Evolutionary conservation across 2,888 invertebrate species (phyloP).

Genomic region (Dioctria rufipes): DNA sequence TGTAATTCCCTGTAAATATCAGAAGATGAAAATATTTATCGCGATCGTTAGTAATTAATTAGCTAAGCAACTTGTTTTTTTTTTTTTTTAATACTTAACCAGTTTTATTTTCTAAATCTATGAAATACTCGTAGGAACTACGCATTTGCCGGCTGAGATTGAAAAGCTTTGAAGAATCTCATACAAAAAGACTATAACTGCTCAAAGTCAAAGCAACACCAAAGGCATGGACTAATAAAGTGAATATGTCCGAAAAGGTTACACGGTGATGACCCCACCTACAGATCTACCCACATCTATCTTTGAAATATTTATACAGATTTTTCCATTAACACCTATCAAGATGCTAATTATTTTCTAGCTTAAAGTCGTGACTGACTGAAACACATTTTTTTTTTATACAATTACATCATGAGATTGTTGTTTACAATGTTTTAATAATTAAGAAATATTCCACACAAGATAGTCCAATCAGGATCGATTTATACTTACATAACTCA

Average conservation of each 20-base stretch:
- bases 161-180: too few relatives aligned
- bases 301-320: neutral
- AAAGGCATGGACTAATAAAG: too few relatives aligned
- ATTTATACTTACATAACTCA: constrained; percentile 33
- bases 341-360: constrained; percentile 18
- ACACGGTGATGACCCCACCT: constrained; percentile 15
- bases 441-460: neutral
- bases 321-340: constrained; percentile 31
- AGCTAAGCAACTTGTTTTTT: constrained; percentile 8
- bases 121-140: neutral
- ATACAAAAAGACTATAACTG: too few relatives aligned
- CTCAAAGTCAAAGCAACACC: too few relatives aligned
- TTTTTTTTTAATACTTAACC: neutral
- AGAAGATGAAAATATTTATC: constrained; percentile 9
- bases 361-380: constrained; percentile 33
- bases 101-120: neutral
- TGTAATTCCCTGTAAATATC: too few relatives aligned
- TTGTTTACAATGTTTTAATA: neutral
- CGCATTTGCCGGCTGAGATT: constrained; percentile 1
- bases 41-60: constrained; percentile 15
- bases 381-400: neutral
- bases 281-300: neutral
- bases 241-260: too few relatives aligned
- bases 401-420: neutral
- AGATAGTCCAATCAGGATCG: neutral